Base-by-base conservation (phyloP, 2,888 invertebrate genomes). In the Ochropleura plecta region DNA sequence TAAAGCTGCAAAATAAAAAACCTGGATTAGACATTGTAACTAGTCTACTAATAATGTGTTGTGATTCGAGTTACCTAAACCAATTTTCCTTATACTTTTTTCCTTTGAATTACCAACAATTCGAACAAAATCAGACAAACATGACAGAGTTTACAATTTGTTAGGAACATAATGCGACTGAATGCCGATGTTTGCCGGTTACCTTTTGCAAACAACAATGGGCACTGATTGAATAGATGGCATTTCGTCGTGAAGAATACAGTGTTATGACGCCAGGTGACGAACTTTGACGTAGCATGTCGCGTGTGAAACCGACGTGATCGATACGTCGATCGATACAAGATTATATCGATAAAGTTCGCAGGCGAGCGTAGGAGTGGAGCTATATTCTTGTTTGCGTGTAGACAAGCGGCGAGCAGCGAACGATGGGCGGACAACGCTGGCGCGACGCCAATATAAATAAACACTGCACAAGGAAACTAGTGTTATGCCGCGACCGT, bases 1-100 rank as follows among this genome's bases (percentile, higher is more conserved):
- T 93, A 99, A 97, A 92, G 99, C 99, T 99, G 98, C 87, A 98
- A 97, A 94, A 91, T 95, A 87, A 86, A 59, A 70, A 76, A 64
- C 68, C 68, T 76, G 40, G 30, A 79, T 84, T 67, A 88, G 64
- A 67, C 65, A 64, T 57, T 74, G 74, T 76, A n/a, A 53, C 9
- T 53, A 71, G 48, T 69, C 59, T 55, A 68, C n/a, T 75, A 66
- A 75, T 64, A 74, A 76, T 63, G 46, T 44, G 46, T 44, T 64
- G 30, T 59, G 14, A 73, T 70, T 68, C 62, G n/a, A 73, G 64
- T 71, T 49, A 82, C 55, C 59, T 80, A 78, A 70, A 73, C 57
- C 20, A 48, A 65, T 80, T 88, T 76, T 86, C 86, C 86, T 84
- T 70, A 66, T 79, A 78, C 78, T 78, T 87, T n/a, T 83, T 88